phyloP scores from a whole-genome alignment of 2,888 invertebrate genomes.

The Crossocerus cetratus region DNA sequence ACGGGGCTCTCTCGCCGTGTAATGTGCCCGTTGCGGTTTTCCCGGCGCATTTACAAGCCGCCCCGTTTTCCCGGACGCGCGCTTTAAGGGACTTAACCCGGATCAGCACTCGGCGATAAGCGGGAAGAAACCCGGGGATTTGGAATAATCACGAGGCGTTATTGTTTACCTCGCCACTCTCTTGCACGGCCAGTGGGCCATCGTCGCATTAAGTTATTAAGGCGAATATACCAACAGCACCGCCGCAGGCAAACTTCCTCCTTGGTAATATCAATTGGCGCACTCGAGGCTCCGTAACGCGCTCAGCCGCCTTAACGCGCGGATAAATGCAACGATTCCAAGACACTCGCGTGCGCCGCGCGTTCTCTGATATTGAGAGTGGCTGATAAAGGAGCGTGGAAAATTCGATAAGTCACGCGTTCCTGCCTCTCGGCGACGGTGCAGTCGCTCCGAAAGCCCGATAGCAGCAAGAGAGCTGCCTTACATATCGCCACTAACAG shows the following conservation, averaged over 20 bases:
- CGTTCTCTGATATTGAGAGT: neutral
- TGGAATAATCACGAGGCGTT: slow-evolving; percentile 26
- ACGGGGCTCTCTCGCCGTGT: too few relatives aligned
- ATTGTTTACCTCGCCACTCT: slow-evolving; percentile 25
- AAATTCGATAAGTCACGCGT: slow-evolving; percentile 1
- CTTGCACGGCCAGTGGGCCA: slow-evolving; percentile 1
- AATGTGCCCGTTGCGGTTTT: slow-evolving; percentile 28
- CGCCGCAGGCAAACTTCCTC: slow-evolving; percentile 7
- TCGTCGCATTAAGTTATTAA: slow-evolving; percentile 17
- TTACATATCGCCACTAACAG: too few relatives aligned
- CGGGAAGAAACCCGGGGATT: slow-evolving; percentile 20
- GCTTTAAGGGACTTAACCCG: slow-evolving; percentile 39
- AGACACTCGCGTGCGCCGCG: neutral
- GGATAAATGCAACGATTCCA: slow-evolving; percentile 19
- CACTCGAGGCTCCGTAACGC: neutral
- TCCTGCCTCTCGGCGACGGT: neutral
- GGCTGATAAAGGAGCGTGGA: neutral
- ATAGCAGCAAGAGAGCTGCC: neutral
- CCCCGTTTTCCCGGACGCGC: slow-evolving; percentile 8
- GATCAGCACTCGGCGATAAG: slow-evolving; percentile 30
- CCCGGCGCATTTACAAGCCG: slow-evolving; percentile 29
- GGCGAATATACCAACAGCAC: neutral
- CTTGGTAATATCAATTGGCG: slow-evolving; percentile 17
- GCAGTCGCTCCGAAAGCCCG: slow-evolving; percentile 1
- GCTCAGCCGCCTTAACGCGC: neutral